Evolutionary conservation across 2,888 invertebrate species (phyloP), one percentile per base, ranked within the genome.

Genomic region (Papilio demoleus): DNA sequence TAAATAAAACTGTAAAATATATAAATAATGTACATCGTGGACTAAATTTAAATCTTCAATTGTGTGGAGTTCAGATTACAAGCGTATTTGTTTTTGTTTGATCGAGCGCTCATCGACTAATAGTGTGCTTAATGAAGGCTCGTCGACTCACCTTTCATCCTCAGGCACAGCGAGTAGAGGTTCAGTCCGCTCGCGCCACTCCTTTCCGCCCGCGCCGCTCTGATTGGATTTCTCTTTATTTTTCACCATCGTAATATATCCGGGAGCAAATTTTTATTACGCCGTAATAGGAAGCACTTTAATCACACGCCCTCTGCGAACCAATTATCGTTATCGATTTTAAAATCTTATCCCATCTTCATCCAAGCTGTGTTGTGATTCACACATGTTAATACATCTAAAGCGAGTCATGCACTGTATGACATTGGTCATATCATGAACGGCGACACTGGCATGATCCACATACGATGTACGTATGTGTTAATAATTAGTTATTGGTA

Each of bases 101-200:
- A 76, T 72, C 76, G 74, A 74, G 79, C 79, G 83, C 75, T 86
- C 83, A 86, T 84, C 81, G 81, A 78, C 81, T 87, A 86, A 85
- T 86, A 87, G 87, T 87, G 81, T 75, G 77, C 82, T 86, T 90
- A 92, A 90, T 88, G 89, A 92, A 88, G 81, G 78, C 74, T 77
- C 79, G 77, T 74, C 79, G 82, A 84, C 90, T 92, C 87, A 92
- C 92, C 92, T 90, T 90, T 92, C 91, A 90, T 90, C 88, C 77
- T 92, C 92, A 88, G 91, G 90, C 81, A 90, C 90, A 22, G 87
- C 81, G 62, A 90, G 81, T 72, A 91, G 84, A 76, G 88, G 87
- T 74, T 90, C 92, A 47, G 86, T 83, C 75, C 87, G 84, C 78
- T 88, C 88, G 74, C 88, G 84, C 83, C 87, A 79, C 75, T 88